Percentiles rank a stretch among this genome's conserved stretches.
These are phyloP conservation scores for Amblyopsis hoosieri DNA, from an alignment of 2,797 vertebrate species.

Conservation along the genomic window DNA sequence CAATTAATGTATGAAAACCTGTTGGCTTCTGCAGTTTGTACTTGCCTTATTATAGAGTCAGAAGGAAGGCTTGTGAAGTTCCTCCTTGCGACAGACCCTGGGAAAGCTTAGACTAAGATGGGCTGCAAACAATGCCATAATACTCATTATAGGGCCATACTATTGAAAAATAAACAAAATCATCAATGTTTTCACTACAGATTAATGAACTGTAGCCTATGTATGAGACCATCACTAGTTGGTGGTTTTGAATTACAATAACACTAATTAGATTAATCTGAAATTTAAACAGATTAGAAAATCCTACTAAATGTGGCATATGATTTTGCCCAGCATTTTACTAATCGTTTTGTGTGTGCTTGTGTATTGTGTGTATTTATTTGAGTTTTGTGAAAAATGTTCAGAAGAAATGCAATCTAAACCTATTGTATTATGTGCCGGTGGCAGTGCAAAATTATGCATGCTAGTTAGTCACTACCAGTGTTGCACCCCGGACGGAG, in stretches of 20 bases:
- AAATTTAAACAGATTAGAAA: conserved; percentile 3
- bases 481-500: no score
- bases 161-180: conserved; percentile 44
- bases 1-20: background rate
- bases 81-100: conserved; percentile 15
- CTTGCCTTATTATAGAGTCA: background rate
- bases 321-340: no score
- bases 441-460: no score
- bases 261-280: conserved; percentile 42
- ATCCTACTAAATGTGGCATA: no score
- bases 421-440: no score
- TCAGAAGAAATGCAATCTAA: no score
- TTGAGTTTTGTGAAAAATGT: no score
- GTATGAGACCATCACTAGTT: conserved; percentile 32
- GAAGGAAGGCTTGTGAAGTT: conserved; percentile 27
- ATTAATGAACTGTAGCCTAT: conserved; percentile 20
- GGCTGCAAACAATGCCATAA: conserved; percentile 53
- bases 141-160: conserved; percentile 38
- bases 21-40: background rate
- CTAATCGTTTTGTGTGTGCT: no score
- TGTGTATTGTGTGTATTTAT: background rate
- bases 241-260: conserved; percentile 38
- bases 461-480: no score
- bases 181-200: conserved; percentile 26
- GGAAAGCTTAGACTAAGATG: conserved; percentile 47